Conservation (phyloP, 2,888 invertebrate species). For the Cheilosia variabilis region DNA sequence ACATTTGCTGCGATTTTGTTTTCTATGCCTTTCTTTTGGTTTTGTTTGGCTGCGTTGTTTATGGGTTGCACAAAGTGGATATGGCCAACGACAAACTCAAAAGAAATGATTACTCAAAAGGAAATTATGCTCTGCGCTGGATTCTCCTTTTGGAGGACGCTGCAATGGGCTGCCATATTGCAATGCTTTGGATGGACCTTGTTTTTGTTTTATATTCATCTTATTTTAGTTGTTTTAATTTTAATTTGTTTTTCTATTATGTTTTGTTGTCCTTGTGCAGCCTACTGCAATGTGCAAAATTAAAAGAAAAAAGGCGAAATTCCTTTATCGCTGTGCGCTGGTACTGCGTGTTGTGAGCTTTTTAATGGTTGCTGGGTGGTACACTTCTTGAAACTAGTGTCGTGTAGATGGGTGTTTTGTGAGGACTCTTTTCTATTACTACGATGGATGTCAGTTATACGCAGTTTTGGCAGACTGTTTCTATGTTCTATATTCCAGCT, state of each 20-base stretch:
- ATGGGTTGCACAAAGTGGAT: conserved; percentile 46
- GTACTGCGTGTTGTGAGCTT: conserved; percentile 19
- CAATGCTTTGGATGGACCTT: conserved; percentile 47
- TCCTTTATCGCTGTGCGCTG: conserved; percentile 34
- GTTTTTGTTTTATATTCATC: conserved; percentile 50
- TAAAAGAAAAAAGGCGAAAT: conserved; percentile 28
- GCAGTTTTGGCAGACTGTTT: too few relatives aligned
- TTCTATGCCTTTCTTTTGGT: conserved; percentile 24
- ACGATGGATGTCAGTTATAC: too few relatives aligned
- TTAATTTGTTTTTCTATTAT: conserved; percentile 68
- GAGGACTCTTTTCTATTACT: too few relatives aligned
- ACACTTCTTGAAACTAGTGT: conserved; percentile 14
- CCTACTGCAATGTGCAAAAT: conserved; percentile 41
- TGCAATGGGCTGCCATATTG: conserved; percentile 49
- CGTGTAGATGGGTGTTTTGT: not conserved
- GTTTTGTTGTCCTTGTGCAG: conserved; percentile 48
- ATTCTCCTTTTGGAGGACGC: conserved; percentile 57
- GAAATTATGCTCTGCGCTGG: conserved; percentile 57
- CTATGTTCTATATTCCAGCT: too few relatives aligned
- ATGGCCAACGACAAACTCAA: conserved; percentile 64
- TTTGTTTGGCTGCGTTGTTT: conserved; percentile 47
- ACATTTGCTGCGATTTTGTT: conserved; percentile 43
- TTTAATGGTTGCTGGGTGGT: conserved; percentile 24
- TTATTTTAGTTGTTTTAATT: conserved; percentile 66
- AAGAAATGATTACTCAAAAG: conserved; percentile 75